These are phyloP conservation scores for Channa argus DNA, from an alignment of 2,113 vertebrate species.

Conservation along the genomic window DNA sequence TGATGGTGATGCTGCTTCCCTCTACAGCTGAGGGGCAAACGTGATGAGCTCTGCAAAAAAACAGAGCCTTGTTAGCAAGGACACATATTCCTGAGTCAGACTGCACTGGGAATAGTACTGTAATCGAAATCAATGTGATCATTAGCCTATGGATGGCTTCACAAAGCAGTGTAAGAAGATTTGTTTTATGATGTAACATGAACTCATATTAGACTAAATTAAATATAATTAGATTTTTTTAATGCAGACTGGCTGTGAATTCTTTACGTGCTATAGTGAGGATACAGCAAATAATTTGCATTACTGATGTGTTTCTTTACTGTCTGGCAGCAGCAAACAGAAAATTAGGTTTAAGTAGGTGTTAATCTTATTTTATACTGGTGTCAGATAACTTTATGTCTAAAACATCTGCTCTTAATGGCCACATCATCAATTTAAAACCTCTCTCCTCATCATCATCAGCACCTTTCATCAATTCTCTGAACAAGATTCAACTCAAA, in stretches of 20 bases:
- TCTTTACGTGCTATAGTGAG: neutral
- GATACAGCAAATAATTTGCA: neutral
- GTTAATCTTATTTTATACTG: neutral
- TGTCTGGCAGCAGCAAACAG: constrained; percentile 6
- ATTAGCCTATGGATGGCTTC: neutral
- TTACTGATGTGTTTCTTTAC: neutral
- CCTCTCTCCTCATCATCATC: constrained; percentile 7
- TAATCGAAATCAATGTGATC: constrained; percentile 44
- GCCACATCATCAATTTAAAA: constrained; percentile 20
- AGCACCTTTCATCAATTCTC: constrained; percentile 54
- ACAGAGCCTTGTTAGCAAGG: constrained; percentile 52
- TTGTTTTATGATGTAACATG: too few relatives aligned
- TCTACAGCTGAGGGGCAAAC: constrained; percentile 39
- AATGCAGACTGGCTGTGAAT: neutral
- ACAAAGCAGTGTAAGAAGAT: too few relatives aligned
- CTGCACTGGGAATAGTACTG: constrained; percentile 64
- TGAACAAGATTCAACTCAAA: constrained; percentile 32
- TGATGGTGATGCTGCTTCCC: constrained; percentile 34
- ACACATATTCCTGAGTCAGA: constrained; percentile 63
- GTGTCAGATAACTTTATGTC: constrained; percentile 8
- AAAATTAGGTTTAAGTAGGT: neutral
- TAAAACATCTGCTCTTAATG: constrained; percentile 11
- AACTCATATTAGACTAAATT: neutral
- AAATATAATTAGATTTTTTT: neutral
- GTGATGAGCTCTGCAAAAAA: constrained; percentile 68